phyloP scores from a whole-genome alignment of 2,113 vertebrate genomes.

The Heterochromis multidens region DNA sequence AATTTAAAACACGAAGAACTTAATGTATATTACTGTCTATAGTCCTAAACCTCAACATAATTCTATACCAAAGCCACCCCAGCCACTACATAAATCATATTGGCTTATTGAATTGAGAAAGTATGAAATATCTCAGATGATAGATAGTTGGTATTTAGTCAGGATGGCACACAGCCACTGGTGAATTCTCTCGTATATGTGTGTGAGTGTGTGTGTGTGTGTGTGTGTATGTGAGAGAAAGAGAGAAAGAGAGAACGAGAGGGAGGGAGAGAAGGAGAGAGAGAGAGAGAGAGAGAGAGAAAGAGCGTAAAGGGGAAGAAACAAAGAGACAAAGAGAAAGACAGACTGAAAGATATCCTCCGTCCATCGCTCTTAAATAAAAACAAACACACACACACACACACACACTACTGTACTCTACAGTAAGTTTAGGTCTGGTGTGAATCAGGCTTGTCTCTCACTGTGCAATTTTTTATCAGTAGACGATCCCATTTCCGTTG shows the following conservation, averaged over 20 bases:
- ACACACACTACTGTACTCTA: neutral
- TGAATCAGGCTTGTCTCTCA: conserved; percentile 40
- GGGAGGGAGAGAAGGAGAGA: neutral
- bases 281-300: neutral
- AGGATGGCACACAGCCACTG: conserved; percentile 44
- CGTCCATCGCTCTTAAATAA: neutral
- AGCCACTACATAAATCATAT: conserved; percentile 57
- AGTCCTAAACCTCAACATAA: conserved; percentile 20
- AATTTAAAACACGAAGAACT: conserved; percentile 4
- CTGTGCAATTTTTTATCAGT: conserved; percentile 47
- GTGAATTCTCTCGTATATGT: neutral
- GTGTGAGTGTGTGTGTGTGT: neutral
- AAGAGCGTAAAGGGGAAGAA: neutral
- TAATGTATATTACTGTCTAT: conserved; percentile 22
- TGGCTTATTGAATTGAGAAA: conserved; percentile 62
- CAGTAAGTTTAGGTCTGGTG: neutral
- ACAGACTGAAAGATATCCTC: conserved; percentile 18
- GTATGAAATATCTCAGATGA: conserved; percentile 63
- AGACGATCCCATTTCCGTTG: conserved; percentile 67
- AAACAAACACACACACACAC: neutral
- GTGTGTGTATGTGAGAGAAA: neutral
- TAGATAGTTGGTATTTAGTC: conserved; percentile 66
- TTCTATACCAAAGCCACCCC: conserved; percentile 6
- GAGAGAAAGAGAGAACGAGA: neutral
- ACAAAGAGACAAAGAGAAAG: neutral